A percentile compares a stretch with the other conserved stretches of the same genome.
These are phyloP conservation scores for Apotomis betuletana DNA, from an alignment of 2,888 invertebrate species.

Conservation along the genomic window DNA sequence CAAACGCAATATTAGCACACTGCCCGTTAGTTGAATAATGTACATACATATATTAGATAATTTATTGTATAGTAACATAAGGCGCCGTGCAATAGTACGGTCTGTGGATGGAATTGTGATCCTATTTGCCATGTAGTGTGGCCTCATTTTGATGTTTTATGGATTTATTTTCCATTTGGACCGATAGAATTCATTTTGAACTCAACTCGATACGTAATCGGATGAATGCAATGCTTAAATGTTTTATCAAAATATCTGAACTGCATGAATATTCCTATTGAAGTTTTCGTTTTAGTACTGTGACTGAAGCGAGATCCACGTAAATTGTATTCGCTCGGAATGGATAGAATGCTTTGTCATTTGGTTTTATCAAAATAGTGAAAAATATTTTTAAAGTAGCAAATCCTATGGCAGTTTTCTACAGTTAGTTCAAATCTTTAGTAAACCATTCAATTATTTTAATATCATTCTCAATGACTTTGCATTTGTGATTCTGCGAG, in stretches of 20 bases:
- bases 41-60: constrained; percentile 60
- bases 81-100: constrained; percentile 51
- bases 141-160: constrained; percentile 7
- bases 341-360: no score
- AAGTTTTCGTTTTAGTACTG: background rate
- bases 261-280: constrained; percentile 5
- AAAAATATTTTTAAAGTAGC: background rate
- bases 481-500: background rate
- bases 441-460: background rate
- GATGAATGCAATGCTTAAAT: constrained; percentile 4
- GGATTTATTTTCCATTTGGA: background rate
- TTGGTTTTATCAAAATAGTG: no score
- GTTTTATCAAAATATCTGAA: constrained; percentile 1
- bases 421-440: constrained; percentile 2
- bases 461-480: background rate
- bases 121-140: constrained; percentile 13
- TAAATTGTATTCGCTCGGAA: background rate
- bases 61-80: constrained; percentile 51
- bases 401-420: background rate
- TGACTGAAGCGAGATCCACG: background rate
- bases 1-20: constrained; percentile 48
- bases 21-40: constrained; percentile 63
- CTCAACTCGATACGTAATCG: constrained; percentile 1
- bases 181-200: background rate
- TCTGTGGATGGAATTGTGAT: constrained; percentile 52